Evolutionary conservation across 53 echinoderm and acorn worm genomes (phyloP).

Genomic region (Echinarachnius parma): DNA sequence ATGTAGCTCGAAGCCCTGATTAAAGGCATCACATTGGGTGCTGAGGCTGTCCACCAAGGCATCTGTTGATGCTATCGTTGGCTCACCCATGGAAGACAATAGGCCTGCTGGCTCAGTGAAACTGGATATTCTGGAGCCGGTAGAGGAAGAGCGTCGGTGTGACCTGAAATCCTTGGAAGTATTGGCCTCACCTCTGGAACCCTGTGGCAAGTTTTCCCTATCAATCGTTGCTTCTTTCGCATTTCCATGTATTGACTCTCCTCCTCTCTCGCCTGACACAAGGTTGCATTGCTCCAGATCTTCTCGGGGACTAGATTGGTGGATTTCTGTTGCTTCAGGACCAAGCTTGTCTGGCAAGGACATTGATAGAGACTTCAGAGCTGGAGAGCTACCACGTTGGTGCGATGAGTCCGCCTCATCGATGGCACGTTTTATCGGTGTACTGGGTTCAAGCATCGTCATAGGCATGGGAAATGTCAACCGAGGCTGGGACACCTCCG

Average conservation of each 20-base stretch:
- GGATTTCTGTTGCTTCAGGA: no score
- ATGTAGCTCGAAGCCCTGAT: not conserved
- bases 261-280: no score
- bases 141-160: constrained; percentile 29
- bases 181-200: no score
- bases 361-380: not conserved
- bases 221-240: no score
- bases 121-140: constrained; percentile 12
- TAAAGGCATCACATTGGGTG: not conserved
- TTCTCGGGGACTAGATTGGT: no score
- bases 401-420: not conserved
- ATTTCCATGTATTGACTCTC: no score
- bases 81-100: not conserved
- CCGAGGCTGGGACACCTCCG: no score
- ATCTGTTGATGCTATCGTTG: no score
- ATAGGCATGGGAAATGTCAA: constrained; percentile 25
- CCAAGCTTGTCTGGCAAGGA: not conserved
- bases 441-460: constrained; percentile 34
- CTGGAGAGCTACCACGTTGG: no score
- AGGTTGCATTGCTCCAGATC: no score
- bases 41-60: not conserved
- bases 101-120: not conserved
- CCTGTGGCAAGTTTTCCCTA: no score
- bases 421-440: not conserved
- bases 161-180: constrained; percentile 1